Base-by-base conservation (phyloP, 2,113 vertebrate genomes). In the Gobio gobio region DNA sequence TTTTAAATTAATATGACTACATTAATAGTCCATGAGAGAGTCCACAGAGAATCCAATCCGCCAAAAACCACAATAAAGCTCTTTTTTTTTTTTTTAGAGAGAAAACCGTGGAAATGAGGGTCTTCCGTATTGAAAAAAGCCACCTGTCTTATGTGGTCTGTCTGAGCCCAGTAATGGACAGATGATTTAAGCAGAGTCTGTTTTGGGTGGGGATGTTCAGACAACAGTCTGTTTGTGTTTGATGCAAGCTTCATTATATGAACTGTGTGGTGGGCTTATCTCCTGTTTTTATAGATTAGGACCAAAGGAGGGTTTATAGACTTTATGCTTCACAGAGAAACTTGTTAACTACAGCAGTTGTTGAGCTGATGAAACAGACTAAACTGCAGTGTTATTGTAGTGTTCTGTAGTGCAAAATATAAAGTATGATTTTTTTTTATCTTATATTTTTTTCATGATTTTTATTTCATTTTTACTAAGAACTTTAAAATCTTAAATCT, bases 71-170 rank as follows among this genome's bases (percentile, higher is more conserved):
- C 70, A 82, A 80, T 36, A 68, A 54, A 64, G 24, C 58, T 24
- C 10, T 7, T 40, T 33, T 68, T 12, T 54, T 63, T 18, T 16
- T 29, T 78, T 58, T 22, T 54, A 29, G 29, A 78, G 16, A 20
- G 16, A 24, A 73, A 40, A 33, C 4, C 56, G 94, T 92, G 45
- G 56, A 81, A 64, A 81, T 56, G 47, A 85, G 79, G 36, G 47
- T 63, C 83, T 86, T 66, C 66, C 70, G 45, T 80, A 84, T 79
- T 85, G 88, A 89, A 95, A 94, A 94, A 94, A 76, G 93, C 92
- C 95, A 95, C 94, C 95, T 93, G 94, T 94, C 94, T 85, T 92
- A 85, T 93, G 94, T 95, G 94, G 94, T 93, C 94, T 74, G 82
- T 87, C 94, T 93, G 92, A 93, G 91, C 83, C 43, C 54, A 64